These are phyloP conservation scores for Alaudala cheleensis DNA, from an alignment of 2,113 vertebrate species.

Conservation along the genomic window DNA sequence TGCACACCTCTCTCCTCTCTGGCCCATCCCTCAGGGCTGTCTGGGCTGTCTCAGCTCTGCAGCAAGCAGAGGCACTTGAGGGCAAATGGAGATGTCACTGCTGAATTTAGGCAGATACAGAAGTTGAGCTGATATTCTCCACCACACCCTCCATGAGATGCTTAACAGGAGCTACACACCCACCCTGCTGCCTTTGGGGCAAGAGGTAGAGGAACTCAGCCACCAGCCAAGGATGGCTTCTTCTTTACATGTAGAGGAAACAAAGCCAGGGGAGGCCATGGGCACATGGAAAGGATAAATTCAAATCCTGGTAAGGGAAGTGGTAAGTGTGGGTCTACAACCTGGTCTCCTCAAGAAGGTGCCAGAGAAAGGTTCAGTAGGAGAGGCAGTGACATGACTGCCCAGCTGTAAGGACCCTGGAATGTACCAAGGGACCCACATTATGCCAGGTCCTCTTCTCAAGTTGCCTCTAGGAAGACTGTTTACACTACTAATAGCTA, in stretches of 20 bases:
- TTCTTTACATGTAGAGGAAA: not conserved
- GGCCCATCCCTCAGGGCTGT: not conserved
- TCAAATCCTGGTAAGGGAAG: not conserved
- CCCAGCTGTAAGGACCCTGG: not conserved
- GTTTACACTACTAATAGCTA: not conserved
- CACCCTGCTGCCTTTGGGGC: not conserved
- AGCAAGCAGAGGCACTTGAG: fast-evolving
- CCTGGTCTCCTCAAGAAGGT: not conserved
- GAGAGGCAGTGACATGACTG: not conserved
- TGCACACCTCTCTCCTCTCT: not conserved
- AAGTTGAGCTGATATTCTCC: not conserved
- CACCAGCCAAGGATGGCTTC: not conserved
- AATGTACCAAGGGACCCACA: fast-evolving
- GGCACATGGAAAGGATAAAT: fast-evolving
- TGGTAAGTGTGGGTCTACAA: not conserved
- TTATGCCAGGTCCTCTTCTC: not conserved
- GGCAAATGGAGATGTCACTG: not conserved
- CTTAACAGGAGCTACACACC: not conserved
- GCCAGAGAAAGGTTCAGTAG: not conserved
- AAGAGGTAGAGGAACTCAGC: not conserved
- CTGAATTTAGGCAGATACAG: not conserved
- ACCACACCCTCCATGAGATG: no score
- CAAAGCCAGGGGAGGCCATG: fast-evolving
- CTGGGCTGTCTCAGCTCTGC: not conserved
- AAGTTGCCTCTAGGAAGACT: not conserved